Conservation (phyloP, 1,140 invertebrate genomes). For the Zaprionus kolodkinae region DNA sequence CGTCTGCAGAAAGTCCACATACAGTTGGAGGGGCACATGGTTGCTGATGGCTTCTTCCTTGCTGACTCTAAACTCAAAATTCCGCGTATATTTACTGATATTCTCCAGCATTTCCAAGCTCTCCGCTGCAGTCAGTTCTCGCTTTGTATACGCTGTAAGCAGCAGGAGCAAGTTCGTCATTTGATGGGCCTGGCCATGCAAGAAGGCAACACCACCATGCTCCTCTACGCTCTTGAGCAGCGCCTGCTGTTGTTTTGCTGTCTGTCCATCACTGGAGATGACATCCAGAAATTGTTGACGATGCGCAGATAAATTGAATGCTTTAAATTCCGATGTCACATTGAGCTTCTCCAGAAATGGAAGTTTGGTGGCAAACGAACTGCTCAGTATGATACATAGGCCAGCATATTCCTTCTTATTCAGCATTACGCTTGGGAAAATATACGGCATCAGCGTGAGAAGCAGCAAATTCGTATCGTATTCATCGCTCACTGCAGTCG, state of each 20-base stretch:
- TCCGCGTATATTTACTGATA: constrained; percentile 34
- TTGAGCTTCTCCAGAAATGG: constrained; percentile 55
- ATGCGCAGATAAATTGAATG: constrained; percentile 54
- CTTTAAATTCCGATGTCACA: constrained; percentile 6
- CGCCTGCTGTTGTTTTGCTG: constrained; percentile 42
- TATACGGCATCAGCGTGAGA: constrained; percentile 68
- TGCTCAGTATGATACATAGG: constrained; percentile 50
- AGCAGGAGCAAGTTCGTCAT: constrained; percentile 70
- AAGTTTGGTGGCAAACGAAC: constrained; percentile 55
- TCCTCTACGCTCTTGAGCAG: constrained; percentile 62
- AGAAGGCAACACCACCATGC: constrained; percentile 50
- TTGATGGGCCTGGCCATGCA: constrained; percentile 50
- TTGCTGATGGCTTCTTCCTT: constrained; percentile 16
- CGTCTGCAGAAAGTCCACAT: constrained; percentile 62
- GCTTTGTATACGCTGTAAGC: constrained; percentile 68
- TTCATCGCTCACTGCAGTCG: constrained; percentile 30
- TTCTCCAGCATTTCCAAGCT: constrained; percentile 57
- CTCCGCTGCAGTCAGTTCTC: constrained; percentile 38
- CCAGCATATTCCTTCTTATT: constrained; percentile 31
- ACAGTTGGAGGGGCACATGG: constrained; percentile 64
- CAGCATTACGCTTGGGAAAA: constrained; percentile 55
- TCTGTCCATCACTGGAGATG: constrained; percentile 50
- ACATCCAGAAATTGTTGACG: constrained; percentile 71
- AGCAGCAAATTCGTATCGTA: constrained; percentile 74
- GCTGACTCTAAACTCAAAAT: constrained; percentile 35